These are phyloP conservation scores for Castor canadensis DNA, from an alignment of 2,113 vertebrate species.

Conservation along the genomic window DNA sequence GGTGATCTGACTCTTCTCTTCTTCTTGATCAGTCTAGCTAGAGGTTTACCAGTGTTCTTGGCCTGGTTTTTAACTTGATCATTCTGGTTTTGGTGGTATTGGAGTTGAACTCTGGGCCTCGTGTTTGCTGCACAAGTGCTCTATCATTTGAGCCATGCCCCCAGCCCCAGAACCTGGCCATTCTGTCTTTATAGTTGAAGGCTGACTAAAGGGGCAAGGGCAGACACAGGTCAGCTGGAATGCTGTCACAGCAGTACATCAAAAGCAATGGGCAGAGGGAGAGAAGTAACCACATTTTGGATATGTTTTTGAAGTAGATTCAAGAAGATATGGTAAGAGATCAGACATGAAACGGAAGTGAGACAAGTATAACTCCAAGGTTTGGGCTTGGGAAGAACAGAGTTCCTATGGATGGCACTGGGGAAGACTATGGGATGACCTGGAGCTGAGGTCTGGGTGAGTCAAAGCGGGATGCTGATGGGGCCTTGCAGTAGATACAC, in stretches of 20 bases:
- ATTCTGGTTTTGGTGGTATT: no score
- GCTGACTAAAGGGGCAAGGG: not conserved
- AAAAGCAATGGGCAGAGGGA: fast-evolving
- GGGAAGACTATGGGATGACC: not conserved
- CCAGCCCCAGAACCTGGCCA: no score
- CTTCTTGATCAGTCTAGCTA: not conserved
- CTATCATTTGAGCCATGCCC: no score
- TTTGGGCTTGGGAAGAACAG: not conserved
- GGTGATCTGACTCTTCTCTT: not conserved
- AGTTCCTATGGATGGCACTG: no score
- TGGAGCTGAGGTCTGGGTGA: not conserved
- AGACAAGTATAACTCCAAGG: not conserved
- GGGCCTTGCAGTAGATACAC: not conserved
- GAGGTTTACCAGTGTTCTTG: not conserved
- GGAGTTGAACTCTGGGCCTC: no score
- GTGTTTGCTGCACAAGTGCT: no score
- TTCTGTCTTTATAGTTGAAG: not conserved
- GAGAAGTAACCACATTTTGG: fast-evolving
- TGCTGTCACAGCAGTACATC: no score
- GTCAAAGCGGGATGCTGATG: fast-evolving
- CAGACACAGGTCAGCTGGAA: not conserved
- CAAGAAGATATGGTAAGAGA: not conserved
- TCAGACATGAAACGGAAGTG: not conserved
- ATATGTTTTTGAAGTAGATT: not conserved
- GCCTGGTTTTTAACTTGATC: not conserved